phyloP scores from a whole-genome alignment of 2,888 invertebrate species.

The Ormyrus rosae region DNA sequence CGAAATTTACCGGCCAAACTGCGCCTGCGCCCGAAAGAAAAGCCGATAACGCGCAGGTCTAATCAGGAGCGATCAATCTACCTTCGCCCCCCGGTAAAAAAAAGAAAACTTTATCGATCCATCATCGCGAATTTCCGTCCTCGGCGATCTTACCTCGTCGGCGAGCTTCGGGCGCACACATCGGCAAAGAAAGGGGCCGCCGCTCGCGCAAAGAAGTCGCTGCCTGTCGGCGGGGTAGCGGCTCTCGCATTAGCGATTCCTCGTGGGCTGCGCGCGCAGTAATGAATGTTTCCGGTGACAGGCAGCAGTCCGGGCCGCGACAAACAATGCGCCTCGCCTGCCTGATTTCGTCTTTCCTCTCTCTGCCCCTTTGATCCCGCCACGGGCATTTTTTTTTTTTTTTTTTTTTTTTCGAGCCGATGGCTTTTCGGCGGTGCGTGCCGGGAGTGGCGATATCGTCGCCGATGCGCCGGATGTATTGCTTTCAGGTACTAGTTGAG shows the following conservation, averaged over 20 bases:
- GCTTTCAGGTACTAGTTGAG: background rate
- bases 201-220: constrained; percentile 19
- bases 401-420: too few species aligned
- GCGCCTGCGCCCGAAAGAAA: too few species aligned
- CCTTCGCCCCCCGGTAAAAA: background rate
- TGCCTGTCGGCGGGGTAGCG: constrained; percentile 4
- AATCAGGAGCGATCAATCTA: too few species aligned
- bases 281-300: constrained; percentile 74
- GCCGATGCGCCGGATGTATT: constrained; percentile 47
- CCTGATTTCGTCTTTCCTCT: constrained; percentile 13
- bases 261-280: constrained; percentile 63
- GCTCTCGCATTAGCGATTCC: constrained; percentile 69
- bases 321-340: constrained; percentile 70
- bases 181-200: too few species aligned
- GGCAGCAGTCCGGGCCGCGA: constrained; percentile 68
- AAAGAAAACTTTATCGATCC: constrained; percentile 10
- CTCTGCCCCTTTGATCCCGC: constrained; percentile 7
- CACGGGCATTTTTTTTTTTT: background rate
- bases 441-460: background rate
- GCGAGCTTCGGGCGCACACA: background rate
- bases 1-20: too few species aligned
- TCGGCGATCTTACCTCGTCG: constrained; percentile 25
- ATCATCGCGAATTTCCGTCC: constrained; percentile 37
- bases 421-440: too few species aligned
- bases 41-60: too few species aligned